Conservation (phyloP, 1,140 invertebrate genomes). For the Antheraea pernyi region DNA sequence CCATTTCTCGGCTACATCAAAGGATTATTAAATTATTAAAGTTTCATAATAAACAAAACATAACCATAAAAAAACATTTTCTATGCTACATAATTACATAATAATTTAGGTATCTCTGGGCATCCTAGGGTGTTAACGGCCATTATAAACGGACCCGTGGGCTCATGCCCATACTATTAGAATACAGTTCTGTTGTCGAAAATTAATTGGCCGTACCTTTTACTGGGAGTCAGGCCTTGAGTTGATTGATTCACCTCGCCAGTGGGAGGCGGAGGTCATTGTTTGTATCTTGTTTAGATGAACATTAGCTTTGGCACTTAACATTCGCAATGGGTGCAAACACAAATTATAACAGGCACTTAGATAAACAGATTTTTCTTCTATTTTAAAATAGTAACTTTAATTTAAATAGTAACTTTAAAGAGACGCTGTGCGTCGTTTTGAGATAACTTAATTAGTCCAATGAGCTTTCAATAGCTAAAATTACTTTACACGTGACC, state of each 20-base stretch:
- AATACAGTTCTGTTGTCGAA: slow-evolving; percentile 7
- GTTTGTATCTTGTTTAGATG: slow-evolving; percentile 10
- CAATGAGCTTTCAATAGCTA: too few relatives aligned
- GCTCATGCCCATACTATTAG: slow-evolving; percentile 4
- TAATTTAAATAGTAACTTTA: too few relatives aligned
- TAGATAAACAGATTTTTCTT: not conserved
- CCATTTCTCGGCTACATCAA: not conserved
- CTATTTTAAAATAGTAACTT: too few relatives aligned
- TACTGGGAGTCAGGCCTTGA: slow-evolving; percentile 58
- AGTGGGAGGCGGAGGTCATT: slow-evolving; percentile 45
- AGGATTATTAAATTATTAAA: not conserved
- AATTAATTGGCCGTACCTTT: slow-evolving; percentile 55
- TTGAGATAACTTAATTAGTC: too few relatives aligned
- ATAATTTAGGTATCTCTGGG: slow-evolving; percentile 15
- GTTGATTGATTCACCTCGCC: slow-evolving; percentile 67
- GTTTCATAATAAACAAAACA: slow-evolving; percentile 7
- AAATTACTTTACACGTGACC: too few relatives aligned
- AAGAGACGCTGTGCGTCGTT: too few relatives aligned
- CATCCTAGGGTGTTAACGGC: slow-evolving; percentile 9
- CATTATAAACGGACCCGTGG: slow-evolving; percentile 17
- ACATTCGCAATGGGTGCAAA: not conserved
- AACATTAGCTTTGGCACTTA: slow-evolving; percentile 6
- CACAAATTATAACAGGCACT: not conserved
- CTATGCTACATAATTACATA: slow-evolving; percentile 14
- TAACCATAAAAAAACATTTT: slow-evolving; percentile 20